phyloP scores from a whole-genome alignment of 2,113 vertebrate genomes.

The Procavia capensis region DNA sequence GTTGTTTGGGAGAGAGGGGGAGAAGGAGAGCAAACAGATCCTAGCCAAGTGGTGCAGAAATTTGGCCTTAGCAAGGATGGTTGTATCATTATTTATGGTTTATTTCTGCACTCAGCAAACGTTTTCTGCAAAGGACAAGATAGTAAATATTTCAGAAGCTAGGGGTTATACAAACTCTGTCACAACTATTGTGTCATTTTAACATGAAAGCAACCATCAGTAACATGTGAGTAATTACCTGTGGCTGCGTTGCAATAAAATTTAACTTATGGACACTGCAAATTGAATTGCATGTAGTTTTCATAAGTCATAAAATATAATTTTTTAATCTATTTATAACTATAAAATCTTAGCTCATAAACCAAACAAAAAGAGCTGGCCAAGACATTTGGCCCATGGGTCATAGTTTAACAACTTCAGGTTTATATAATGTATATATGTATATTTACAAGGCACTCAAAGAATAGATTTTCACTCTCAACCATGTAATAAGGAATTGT shows the following conservation, averaged over 20 bases:
- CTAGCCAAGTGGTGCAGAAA: background rate
- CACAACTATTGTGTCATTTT: background rate
- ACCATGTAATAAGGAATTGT: constrained; percentile 10
- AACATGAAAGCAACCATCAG: background rate
- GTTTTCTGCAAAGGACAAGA: background rate
- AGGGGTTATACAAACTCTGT: background rate
- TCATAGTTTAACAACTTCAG: background rate
- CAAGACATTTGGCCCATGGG: background rate
- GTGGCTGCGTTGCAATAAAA: constrained; percentile 24
- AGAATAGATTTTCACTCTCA: constrained; percentile 11
- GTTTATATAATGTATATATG: background rate
- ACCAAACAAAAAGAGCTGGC: background rate
- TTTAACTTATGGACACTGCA: background rate
- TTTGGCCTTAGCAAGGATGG: background rate
- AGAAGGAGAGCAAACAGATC: background rate
- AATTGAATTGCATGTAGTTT: background rate
- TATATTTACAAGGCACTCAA: background rate
- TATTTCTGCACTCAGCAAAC: background rate
- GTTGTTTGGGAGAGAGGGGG: background rate
- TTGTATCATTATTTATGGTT: background rate
- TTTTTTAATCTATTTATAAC: constrained; percentile 33
- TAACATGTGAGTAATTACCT: background rate
- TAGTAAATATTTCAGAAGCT: constrained; percentile 16
- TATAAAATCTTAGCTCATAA: constrained; percentile 17
- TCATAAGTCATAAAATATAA: background rate